Evolutionary conservation across 2,888 invertebrate genomes (phyloP), one percentile per base, ranked within the genome.

Genomic region (Drosophila lutescens): DNA sequence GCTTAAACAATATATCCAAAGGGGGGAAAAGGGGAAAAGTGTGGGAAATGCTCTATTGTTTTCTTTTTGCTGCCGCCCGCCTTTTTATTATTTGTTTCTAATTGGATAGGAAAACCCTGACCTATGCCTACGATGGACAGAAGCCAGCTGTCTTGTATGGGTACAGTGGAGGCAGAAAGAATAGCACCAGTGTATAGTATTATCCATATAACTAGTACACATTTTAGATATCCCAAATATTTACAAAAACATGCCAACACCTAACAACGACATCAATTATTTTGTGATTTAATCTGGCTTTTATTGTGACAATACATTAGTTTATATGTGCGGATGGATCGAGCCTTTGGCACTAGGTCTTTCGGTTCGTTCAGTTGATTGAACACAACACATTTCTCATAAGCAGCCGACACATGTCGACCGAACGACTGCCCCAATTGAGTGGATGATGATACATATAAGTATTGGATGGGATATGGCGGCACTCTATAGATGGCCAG

Each of bases 81-180:
- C 46, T 30, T 36, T 38, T 62, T 49, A 32, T 36, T 34, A 51
- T 78, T 49, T 70, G 26, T 34, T 59, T 68, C 84, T 80, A 81
- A 86, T 84, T 76, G 87, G 57, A 70, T 80, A 86, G 87, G 57
- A 70, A 84, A 86, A 67, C 66, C 78, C 78, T 81, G 81, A 81
- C 81, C 81, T 86, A 84, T 69, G 81, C 34, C 86, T 85, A 85
- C 26, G 46, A 43, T 36, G 41, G 68, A 49, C 60, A 65, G 51
- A 71, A 61, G 50, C 53, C 58, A 69, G 60, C 15, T 50, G 61
- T 12, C 4, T 20, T 10, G 34, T 15, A 8, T 4, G 9, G 44
- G n/a, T 23, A 63, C 62, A 63, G 49, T 41, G 17, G 4, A 0
- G 49, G 63, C 12, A 4, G 5, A 7, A 12, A n/a, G 0, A 34